Evolutionary conservation across 2,888 invertebrate species (phyloP).

Genomic region (Linnaemya tessellans): DNA sequence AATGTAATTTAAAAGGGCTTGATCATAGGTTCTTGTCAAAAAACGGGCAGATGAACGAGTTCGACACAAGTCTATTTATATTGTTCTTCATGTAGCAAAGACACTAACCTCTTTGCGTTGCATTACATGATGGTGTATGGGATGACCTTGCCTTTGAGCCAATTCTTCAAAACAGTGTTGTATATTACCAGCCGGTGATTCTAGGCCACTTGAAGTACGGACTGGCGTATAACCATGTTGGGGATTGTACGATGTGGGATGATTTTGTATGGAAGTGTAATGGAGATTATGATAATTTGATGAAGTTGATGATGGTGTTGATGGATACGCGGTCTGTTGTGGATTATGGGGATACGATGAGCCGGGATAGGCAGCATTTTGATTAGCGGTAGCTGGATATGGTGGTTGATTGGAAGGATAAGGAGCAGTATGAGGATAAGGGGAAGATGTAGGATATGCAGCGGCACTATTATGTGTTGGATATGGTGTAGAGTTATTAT

Average conservation of each 20-base stretch:
- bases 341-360: slow-evolving; percentile 75
- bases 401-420: slow-evolving; percentile 73
- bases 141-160: slow-evolving; percentile 76
- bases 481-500: slow-evolving; percentile 52
- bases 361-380: slow-evolving; percentile 74
- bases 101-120: slow-evolving; percentile 81
- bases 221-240: slow-evolving; percentile 77
- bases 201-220: slow-evolving; percentile 74
- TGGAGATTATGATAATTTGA: slow-evolving; percentile 70
- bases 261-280: slow-evolving; percentile 68
- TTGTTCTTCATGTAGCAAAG: slow-evolving; percentile 52
- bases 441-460: slow-evolving; percentile 56
- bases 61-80: neutral
- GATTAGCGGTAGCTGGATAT: slow-evolving; percentile 63
- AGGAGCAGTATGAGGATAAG: slow-evolving; percentile 68
- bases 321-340: slow-evolving; percentile 70
- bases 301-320: slow-evolving; percentile 67
- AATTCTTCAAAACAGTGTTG: slow-evolving; percentile 79
- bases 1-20: too few species aligned
- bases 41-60: neutral
- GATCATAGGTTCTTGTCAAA: too few species aligned
- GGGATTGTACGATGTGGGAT: slow-evolving; percentile 74
- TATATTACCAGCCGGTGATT: slow-evolving; percentile 76
- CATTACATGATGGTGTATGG: slow-evolving; percentile 66
- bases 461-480: slow-evolving; percentile 45